Conservation (phyloP, 2,888 invertebrate species). For the Drosophila kambysellisi region DNA sequence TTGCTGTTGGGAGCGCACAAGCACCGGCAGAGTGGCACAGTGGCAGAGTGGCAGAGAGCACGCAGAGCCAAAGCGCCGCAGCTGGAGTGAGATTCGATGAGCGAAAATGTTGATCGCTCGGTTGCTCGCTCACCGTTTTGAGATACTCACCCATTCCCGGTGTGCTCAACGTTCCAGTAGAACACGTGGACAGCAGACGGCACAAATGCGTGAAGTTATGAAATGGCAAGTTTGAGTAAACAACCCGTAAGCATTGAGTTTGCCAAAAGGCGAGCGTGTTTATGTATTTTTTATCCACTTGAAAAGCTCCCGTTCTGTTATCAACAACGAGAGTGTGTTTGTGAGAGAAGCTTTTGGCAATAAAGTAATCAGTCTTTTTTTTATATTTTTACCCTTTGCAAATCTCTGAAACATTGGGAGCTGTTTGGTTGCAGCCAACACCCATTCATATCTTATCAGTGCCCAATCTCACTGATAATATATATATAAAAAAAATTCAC, state of each 20-base stretch:
- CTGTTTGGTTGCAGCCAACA: constrained; percentile 28
- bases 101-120: constrained; percentile 32
- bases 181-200: constrained; percentile 48
- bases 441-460: constrained; percentile 52
- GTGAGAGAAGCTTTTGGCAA: constrained; percentile 30
- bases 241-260: constrained; percentile 16
- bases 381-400: constrained; percentile 21
- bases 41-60: constrained; percentile 8
- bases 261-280: constrained; percentile 2
- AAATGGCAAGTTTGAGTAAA: constrained; percentile 30
- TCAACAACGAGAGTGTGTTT: background rate
- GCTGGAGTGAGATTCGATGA: constrained; percentile 57
- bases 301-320: constrained; percentile 14
- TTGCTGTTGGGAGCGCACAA: constrained; percentile 29
- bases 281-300: background rate
- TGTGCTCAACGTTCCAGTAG: constrained; percentile 16
- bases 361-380: constrained; percentile 36
- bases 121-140: constrained; percentile 5
- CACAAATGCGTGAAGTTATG: constrained; percentile 26
- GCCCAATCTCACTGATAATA: constrained; percentile 51
- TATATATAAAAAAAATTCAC: background rate
- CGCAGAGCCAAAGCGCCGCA: constrained; percentile 25
- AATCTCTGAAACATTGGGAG: constrained; percentile 13
- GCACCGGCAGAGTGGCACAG: constrained; percentile 7
- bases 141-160: constrained; percentile 1